Conservation (phyloP, 1,140 invertebrate species). For the Teleopsis dalmanni region DNA sequence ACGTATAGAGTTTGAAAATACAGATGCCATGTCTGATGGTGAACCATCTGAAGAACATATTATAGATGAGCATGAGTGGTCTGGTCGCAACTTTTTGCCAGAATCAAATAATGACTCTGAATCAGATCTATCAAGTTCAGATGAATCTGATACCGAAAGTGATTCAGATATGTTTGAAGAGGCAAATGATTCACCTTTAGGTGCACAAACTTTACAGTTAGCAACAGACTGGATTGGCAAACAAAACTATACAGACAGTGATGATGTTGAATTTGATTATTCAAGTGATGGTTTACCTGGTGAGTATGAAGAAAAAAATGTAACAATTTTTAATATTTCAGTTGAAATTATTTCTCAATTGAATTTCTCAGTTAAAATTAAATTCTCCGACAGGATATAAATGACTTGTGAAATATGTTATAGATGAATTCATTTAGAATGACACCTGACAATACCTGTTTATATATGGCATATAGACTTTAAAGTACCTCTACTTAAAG, state of each 20-base stretch:
- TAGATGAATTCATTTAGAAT: too few species aligned
- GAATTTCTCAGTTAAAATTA: too few species aligned
- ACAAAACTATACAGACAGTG: slow-evolving; percentile 40
- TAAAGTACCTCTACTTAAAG: too few species aligned
- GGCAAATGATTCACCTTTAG: slow-evolving; percentile 43
- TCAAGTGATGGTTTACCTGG: slow-evolving; percentile 41
- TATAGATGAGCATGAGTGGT: slow-evolving; percentile 90
- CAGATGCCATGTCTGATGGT: slow-evolving; percentile 57
- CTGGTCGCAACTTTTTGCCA: slow-evolving; percentile 80
- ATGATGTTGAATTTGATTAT: slow-evolving; percentile 40
- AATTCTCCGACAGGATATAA: too few species aligned
- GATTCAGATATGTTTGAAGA: slow-evolving; percentile 42
- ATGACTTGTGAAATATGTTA: too few species aligned
- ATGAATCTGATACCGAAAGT: slow-evolving; percentile 34
- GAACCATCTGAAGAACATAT: slow-evolving; percentile 60
- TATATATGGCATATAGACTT: too few species aligned
- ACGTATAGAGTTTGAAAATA: slow-evolving; percentile 68
- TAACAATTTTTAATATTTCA: neutral
- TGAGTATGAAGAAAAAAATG: slow-evolving; percentile 8
- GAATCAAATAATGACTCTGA: slow-evolving; percentile 70
- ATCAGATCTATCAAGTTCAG: slow-evolving; percentile 43
- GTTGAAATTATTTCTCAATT: too few species aligned
- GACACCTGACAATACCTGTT: too few species aligned
- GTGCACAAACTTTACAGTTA: slow-evolving; percentile 39
- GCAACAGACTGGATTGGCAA: slow-evolving; percentile 44